Base-by-base conservation (phyloP, 2,888 invertebrate genomes). In the Caenorhabditis sp. region DNA sequence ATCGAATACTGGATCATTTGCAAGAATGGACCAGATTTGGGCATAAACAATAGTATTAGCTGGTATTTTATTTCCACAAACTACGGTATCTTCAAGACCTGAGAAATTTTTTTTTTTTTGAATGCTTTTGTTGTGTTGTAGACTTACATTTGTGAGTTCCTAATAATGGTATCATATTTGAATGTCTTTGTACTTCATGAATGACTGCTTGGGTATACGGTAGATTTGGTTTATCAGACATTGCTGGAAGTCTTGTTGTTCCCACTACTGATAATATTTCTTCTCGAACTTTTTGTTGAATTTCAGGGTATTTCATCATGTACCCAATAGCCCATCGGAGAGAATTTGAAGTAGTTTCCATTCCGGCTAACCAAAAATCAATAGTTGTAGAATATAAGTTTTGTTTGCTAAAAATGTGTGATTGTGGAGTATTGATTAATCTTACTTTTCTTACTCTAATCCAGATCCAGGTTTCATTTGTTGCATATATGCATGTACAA, bases 351-450 rank as follows among this genome's bases (percentile, higher is more conserved):
- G 83, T 80, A 5, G 83, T 81, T 38, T 83, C 83, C 81, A 81
- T 81, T 21, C 83, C 83, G 14, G 83, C 83, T 23, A 81, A 14
- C 73, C 78, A 83, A 63, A 83, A 77, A 54, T 83, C 83, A 10
- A 75, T 53, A 5, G 58, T 61, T 10, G 36, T 56, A 20, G 72
- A 67, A 1, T 27, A 38, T 21, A 72, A 26, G 21, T 72, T 72
- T 1, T 14, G 26, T 31, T 52, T 64, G 36, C 68, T 64, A 56
- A 43, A 14, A 36, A 36, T 14, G 12, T 8, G 20, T n/a, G n/a
- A n/a, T n/a, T n/a, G n/a, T n/a, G n/a, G n/a, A n/a, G n/a, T n/a
- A n/a, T n/a, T n/a, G n/a, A n/a, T n/a, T n/a, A n/a, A n/a, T n/a
- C n/a, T n/a, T n/a, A n/a, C n/a, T n/a, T n/a, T n/a, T n/a, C 70